phyloP scores from a whole-genome alignment of 2,113 vertebrate species.

The Lichenostomus cassidix region DNA sequence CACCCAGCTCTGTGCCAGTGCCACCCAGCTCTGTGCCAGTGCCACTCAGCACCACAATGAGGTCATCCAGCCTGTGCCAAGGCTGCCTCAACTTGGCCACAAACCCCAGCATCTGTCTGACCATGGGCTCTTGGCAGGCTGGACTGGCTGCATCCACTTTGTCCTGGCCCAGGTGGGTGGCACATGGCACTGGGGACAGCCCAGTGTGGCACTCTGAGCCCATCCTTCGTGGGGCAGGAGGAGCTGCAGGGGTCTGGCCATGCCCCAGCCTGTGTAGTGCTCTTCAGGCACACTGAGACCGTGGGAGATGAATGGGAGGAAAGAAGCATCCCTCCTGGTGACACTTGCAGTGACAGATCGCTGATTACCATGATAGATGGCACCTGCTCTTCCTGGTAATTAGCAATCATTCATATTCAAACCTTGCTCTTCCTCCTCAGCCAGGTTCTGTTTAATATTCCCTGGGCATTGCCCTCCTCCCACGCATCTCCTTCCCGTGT shows the following conservation, averaged over 20 bases:
- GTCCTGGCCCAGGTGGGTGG: rapidly evolving
- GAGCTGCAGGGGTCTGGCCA: rapidly evolving
- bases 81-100: not conserved
- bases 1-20: not conserved
- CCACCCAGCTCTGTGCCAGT: rapidly evolving
- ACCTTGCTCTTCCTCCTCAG: not conserved
- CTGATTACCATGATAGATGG: constrained; percentile 27
- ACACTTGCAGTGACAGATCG: not conserved
- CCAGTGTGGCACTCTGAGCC: not conserved
- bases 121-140: not conserved
- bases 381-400: constrained; percentile 15
- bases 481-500: rapidly evolving
- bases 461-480: not conserved
- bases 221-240: not conserved
- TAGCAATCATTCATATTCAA: not conserved
- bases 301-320: not conserved
- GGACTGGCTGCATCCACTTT: too few species aligned
- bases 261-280: not conserved
- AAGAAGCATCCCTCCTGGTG: not conserved
- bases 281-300: rapidly evolving
- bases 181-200: rapidly evolving
- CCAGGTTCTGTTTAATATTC: not conserved
- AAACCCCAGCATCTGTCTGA: not conserved
- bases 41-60: not conserved
- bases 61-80: not conserved